Evolutionary conservation across 2,113 vertebrate genomes (phyloP).

Genomic region (Nematolebias whitei): DNA sequence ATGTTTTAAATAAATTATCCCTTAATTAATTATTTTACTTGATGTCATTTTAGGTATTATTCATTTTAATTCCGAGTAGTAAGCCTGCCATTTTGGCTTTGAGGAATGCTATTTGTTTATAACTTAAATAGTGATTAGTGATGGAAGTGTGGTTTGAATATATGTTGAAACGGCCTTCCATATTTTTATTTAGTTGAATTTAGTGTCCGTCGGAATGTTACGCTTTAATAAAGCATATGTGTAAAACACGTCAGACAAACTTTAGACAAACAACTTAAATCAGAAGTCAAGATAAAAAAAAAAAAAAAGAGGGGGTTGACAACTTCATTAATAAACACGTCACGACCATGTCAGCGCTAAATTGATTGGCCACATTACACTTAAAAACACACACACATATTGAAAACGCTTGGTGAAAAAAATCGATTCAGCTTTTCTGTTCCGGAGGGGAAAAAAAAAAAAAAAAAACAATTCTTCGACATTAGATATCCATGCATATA

Average conservation of each 20-base stretch:
- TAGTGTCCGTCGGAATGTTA: constrained; percentile 3
- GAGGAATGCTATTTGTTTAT: too few relatives aligned
- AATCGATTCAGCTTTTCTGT: constrained; percentile 54
- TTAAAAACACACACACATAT: not conserved
- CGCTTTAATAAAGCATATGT: constrained; percentile 4
- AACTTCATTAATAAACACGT: constrained; percentile 15
- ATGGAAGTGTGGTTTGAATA: not conserved
- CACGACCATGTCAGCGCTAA: constrained; percentile 2
- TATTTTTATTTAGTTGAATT: not conserved
- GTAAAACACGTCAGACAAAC: constrained; percentile 10
- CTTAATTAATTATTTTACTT: too few relatives aligned
- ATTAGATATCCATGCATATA: constrained; percentile 80
- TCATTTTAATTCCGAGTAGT: too few relatives aligned
- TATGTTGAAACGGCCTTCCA: not conserved
- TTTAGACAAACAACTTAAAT: constrained; percentile 17
- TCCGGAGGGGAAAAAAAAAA: constrained; percentile 57
- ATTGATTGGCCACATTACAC: not conserved
- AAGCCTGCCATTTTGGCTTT: too few relatives aligned
- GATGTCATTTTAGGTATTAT: too few relatives aligned
- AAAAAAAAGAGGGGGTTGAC: not conserved
- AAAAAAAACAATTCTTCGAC: constrained; percentile 77
- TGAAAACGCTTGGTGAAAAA: constrained; percentile 12
- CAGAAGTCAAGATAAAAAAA: constrained; percentile 16
- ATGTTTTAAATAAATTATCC: too few relatives aligned
- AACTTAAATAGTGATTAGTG: too few relatives aligned